Percentiles rank a stretch among this genome's conserved stretches.
phyloP scores from a whole-genome alignment of 2,888 invertebrate genomes.

The Julus scandinavius region DNA sequence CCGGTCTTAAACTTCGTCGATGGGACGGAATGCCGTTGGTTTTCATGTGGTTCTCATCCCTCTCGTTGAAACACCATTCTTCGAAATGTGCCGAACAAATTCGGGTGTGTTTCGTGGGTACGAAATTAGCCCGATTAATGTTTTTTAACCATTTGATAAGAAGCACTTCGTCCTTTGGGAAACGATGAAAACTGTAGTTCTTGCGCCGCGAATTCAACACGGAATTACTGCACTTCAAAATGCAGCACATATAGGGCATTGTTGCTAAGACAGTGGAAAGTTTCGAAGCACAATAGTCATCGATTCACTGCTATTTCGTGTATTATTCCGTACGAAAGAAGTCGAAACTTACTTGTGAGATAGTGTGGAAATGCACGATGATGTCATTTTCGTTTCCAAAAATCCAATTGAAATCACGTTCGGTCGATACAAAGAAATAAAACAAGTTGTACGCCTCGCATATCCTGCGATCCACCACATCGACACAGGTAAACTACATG shows the following conservation, averaged over 20 bases:
- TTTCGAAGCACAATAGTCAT: slow-evolving; percentile 7
- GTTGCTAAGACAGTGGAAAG: slow-evolving; percentile 37
- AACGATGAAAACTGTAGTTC: slow-evolving; percentile 51
- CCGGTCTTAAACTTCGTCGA: slow-evolving; percentile 26
- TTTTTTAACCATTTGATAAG: slow-evolving; percentile 50
- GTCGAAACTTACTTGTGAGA: neutral
- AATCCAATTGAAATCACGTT: neutral
- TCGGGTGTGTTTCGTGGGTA: slow-evolving; percentile 35
- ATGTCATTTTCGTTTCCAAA: neutral
- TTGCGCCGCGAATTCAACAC: slow-evolving; percentile 49
- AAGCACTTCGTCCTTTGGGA: slow-evolving; percentile 44
- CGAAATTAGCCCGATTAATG: slow-evolving; percentile 47
- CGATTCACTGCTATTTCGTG: neutral
- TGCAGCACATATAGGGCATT: slow-evolving; percentile 53
- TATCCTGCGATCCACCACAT: slow-evolving; percentile 37
- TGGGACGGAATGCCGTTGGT: slow-evolving; percentile 41
- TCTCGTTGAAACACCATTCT: slow-evolving; percentile 40
- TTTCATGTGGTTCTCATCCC: slow-evolving; percentile 47
- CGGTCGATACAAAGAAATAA: slow-evolving; percentile 8
- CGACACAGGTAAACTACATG: slow-evolving; percentile 40
- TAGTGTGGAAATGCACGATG: neutral
- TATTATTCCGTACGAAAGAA: neutral
- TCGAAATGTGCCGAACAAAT: slow-evolving; percentile 51
- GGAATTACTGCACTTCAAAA: slow-evolving; percentile 50
- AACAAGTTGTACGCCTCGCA: neutral